A percentile compares a stretch with the other conserved stretches of the same genome.
These are phyloP conservation scores for Pyrgus malvae DNA, from an alignment of 2,888 invertebrate species.

Conservation along the genomic window DNA sequence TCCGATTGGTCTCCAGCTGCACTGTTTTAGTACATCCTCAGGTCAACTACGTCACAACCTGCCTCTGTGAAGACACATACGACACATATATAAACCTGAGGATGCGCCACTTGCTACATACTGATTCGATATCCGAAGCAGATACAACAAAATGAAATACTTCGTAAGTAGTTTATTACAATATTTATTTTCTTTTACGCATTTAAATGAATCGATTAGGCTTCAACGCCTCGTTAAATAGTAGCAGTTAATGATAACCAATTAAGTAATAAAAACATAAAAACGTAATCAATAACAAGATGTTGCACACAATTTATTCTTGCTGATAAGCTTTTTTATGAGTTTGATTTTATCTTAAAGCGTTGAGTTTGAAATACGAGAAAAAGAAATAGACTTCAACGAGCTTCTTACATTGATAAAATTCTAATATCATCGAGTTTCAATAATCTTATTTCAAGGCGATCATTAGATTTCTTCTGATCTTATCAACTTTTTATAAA, in stretches of 20 bases:
- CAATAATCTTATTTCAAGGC: no score
- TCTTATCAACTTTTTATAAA: no score
- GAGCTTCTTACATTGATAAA: not conserved
- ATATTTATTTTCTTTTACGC: not conserved
- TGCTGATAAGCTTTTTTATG: no score
- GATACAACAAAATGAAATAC: constrained; percentile 50
- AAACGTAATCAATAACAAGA: no score
- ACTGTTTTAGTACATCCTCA: constrained; percentile 20
- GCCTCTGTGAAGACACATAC: constrained; percentile 32
- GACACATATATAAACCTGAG: constrained; percentile 48
- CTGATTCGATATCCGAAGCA: constrained; percentile 35
- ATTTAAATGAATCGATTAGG: no score
- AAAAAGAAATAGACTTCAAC: not conserved
- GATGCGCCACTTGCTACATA: constrained; percentile 35
- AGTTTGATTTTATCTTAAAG: no score
- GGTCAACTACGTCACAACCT: constrained; percentile 32
- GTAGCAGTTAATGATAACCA: no score
- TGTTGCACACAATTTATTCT: no score
- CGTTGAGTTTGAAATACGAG: not conserved
- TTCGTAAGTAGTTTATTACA: constrained; percentile 48
- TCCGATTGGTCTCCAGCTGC: constrained; percentile 24
- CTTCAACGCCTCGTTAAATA: no score
- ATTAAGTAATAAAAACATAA: no score
- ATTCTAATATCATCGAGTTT: no score
- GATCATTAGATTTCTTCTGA: no score